Conservation (phyloP, 2,888 invertebrate genomes). For the Drosophila sordidula region DNA sequence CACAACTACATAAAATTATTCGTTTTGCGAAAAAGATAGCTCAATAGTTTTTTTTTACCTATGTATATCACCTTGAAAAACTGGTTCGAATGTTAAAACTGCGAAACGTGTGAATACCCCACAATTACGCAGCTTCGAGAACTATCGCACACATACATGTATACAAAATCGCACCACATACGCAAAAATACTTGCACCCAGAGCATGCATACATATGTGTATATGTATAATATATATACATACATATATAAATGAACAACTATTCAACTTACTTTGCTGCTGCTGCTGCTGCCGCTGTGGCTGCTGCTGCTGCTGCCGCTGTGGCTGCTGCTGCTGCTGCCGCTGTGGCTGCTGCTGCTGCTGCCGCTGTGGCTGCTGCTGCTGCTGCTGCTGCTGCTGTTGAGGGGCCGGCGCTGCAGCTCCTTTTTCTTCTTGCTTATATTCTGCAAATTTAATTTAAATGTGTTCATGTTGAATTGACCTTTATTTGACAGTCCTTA, state of each 20-base stretch:
- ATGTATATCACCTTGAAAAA: no score
- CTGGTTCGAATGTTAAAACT: neutral
- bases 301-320: no score
- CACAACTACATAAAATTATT: neutral
- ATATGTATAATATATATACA: neutral
- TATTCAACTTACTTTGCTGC: constrained; percentile 41
- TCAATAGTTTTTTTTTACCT: no score
- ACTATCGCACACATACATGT: neutral
- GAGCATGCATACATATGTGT: neutral
- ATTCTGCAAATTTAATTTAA: constrained; percentile 26
- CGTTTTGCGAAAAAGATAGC: neutral
- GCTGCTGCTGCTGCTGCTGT: constrained; percentile 24
- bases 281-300: constrained; percentile 20
- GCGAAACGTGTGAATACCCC: constrained; percentile 4
- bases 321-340: no score
- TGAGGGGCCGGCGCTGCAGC: constrained; percentile 21
- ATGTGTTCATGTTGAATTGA: neutral
- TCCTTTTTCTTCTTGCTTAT: constrained; percentile 4
- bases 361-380: no score
- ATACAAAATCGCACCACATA: neutral
- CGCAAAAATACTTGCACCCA: neutral
- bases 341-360: no score
- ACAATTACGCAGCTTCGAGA: neutral
- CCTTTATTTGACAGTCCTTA: constrained; percentile 20
- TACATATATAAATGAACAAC: constrained; percentile 5